Conservation (phyloP, 2,888 invertebrate genomes). For the Tricholauxania praeusta region DNA sequence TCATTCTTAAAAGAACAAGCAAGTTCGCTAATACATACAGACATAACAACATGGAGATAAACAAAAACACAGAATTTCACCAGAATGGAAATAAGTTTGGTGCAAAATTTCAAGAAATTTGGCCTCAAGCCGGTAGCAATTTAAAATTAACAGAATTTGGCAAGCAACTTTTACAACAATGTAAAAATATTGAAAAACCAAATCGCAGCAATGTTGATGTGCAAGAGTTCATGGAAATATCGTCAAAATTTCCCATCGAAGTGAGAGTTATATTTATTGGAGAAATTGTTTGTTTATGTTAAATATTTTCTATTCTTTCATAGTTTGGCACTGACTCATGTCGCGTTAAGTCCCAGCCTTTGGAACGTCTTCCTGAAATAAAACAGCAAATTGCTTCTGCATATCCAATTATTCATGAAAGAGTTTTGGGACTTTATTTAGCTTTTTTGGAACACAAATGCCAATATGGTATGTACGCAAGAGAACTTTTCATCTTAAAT, state of each 20-base stretch:
- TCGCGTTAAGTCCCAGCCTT: conserved; percentile 55
- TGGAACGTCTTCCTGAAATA: conserved; percentile 50
- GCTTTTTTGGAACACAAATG: conserved; percentile 75
- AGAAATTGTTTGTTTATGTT: too few species aligned
- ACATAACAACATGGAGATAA: too few species aligned
- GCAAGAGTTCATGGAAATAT: conserved; percentile 37
- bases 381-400: conserved; percentile 69
- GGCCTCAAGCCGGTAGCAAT: conserved; percentile 43
- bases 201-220: conserved; percentile 38
- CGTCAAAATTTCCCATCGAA: conserved; percentile 44
- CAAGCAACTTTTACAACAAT: conserved; percentile 40
- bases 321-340: conserved; percentile 62
- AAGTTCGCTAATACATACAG: too few species aligned
- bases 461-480: conserved; percentile 54
- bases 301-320: background rate
- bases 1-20: too few species aligned
- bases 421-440: conserved; percentile 73
- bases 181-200: conserved; percentile 37
- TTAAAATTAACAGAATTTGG: conserved; percentile 43
- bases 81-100: conserved; percentile 40
- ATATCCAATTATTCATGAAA: conserved; percentile 78
- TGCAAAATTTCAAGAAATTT: conserved; percentile 42
- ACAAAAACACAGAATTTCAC: too few species aligned
- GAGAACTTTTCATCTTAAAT: too few species aligned
- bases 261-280: conserved; percentile 11